These are phyloP conservation scores for Ianthella basta DNA, from an alignment of 37 sponge, comb jelly and placozoan genomes.

Conservation along the genomic window DNA sequence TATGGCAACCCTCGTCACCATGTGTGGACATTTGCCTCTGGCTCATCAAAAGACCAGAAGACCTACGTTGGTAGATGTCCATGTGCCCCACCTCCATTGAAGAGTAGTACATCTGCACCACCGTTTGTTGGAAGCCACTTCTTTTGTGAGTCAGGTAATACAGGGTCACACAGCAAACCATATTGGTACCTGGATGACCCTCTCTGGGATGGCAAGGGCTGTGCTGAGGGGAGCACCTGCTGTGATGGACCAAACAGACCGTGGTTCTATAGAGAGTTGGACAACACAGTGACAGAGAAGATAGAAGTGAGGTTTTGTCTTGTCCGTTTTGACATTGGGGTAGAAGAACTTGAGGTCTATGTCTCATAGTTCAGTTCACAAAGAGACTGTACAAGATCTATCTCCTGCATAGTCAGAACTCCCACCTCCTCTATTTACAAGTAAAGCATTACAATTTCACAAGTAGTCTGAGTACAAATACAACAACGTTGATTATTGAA, in stretches of 20 bases:
- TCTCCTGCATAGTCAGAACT: too few species aligned
- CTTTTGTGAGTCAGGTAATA: conserved; percentile 38
- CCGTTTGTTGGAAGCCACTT: conserved; percentile 14
- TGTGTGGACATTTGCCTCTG: conserved; percentile 3
- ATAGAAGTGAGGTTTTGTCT: not conserved
- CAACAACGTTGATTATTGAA: too few species aligned
- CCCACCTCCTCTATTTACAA: too few species aligned
- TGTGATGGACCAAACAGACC: not conserved
- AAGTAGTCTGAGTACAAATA: too few species aligned
- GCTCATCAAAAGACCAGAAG: not conserved
- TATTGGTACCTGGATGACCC: conserved; percentile 6
- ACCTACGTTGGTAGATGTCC: not conserved
- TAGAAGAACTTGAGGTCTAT: conserved; percentile 6
- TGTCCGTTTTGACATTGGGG: not conserved
- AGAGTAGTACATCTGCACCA: conserved; percentile 32
- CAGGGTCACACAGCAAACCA: too few species aligned
- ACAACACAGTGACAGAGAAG: not conserved
- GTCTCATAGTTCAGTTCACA: too few species aligned
- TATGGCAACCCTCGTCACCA: conserved; percentile 5
- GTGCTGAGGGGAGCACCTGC: conserved; percentile 24
- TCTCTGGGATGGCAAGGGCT: conserved; percentile 21
- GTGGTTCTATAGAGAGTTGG: conserved; percentile 5
- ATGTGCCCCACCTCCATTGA: conserved; percentile 18
- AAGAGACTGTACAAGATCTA: too few species aligned
- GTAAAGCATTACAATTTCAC: too few species aligned